A percentile compares a stretch with the other conserved stretches of the same genome.
Evolutionary conservation across 53 echinoderm and acorn worm genomes (phyloP).

Genomic region (Patiria pectinifera): DNA sequence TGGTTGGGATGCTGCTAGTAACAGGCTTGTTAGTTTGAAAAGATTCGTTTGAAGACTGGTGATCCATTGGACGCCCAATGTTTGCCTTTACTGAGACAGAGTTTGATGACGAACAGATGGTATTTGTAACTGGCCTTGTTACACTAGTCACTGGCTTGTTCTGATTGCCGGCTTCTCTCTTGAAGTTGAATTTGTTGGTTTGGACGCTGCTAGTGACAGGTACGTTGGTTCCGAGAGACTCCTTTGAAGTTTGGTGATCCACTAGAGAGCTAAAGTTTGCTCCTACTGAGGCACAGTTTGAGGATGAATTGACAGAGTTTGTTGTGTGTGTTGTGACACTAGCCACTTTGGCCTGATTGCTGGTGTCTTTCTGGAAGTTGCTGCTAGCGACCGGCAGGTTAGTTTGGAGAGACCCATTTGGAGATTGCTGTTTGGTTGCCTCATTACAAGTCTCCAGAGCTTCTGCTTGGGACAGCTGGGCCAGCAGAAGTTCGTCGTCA

Average conservation of each 20-base stretch:
- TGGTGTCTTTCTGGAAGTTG: not conserved
- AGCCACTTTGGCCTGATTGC: not conserved
- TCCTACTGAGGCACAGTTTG: not conserved
- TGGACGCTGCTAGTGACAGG: not conserved
- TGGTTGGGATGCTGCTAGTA: not conserved
- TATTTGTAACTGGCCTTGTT: not conserved
- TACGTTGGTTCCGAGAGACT: too few species aligned
- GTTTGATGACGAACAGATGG: not conserved
- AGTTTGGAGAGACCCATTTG: not conserved
- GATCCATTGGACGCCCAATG: too few species aligned
- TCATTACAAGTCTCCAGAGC: constrained; percentile 5
- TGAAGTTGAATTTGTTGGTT: not conserved
- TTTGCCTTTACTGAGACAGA: too few species aligned
- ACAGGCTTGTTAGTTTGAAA: not conserved
- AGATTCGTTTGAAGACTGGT: not conserved
- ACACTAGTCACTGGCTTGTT: not conserved
- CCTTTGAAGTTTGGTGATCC: too few species aligned
- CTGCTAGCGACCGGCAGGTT: not conserved
- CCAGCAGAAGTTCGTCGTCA: constrained; percentile 32
- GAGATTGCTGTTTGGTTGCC: not conserved
- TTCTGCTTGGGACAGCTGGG: constrained; percentile 46
- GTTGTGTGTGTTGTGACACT: not conserved
- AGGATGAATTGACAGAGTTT: not conserved
- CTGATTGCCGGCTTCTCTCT: not conserved
- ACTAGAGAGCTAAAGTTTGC: not conserved